phyloP scores from a whole-genome alignment of 2,797 vertebrate species.

The Anguilla megastoma region DNA sequence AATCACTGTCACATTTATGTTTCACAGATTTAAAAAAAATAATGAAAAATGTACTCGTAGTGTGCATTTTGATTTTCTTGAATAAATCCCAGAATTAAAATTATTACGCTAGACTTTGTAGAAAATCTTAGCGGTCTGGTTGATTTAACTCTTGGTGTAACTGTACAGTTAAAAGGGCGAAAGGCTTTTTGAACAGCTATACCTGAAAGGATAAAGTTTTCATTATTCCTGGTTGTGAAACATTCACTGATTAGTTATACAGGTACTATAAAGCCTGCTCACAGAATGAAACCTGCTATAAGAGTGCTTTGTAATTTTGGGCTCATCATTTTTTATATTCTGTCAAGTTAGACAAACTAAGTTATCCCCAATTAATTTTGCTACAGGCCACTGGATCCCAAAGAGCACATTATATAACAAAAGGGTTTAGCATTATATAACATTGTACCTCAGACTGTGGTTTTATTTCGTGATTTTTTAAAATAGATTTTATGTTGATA shows the following conservation, averaged over 20 bases:
- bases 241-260: too few relatives aligned
- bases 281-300: background rate
- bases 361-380: background rate
- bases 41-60: background rate
- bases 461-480: background rate
- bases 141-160: too few relatives aligned
- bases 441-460: background rate
- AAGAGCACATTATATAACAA: background rate
- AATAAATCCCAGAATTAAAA: background rate
- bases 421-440: background rate
- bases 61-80: background rate
- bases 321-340: background rate
- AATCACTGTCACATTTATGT: background rate
- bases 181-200: too few relatives aligned
- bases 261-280: too few relatives aligned
- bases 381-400: background rate
- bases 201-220: too few relatives aligned
- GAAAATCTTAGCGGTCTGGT: background rate
- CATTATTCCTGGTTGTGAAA: too few relatives aligned
- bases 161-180: too few relatives aligned
- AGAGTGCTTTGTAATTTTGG: background rate
- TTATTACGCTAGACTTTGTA: background rate
- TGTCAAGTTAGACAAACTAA: background rate
- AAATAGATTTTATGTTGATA: background rate
- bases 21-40: background rate